phyloP scores from a whole-genome alignment of 1,140 invertebrate species.

The Bombus impatiens region DNA sequence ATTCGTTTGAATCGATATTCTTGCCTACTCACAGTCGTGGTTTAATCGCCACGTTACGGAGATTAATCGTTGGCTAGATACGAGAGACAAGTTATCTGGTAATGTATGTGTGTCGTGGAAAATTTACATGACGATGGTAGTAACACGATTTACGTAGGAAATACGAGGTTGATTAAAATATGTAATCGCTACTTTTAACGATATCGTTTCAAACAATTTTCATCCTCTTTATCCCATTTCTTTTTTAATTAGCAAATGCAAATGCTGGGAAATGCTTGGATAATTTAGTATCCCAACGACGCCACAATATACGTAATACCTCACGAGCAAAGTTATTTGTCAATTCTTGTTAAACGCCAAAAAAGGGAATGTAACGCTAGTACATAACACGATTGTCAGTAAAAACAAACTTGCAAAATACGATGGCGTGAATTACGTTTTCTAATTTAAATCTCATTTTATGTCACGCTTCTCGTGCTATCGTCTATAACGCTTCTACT shows the following conservation, averaged over 20 bases:
- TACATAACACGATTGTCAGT: not conserved
- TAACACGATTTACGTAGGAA: slow-evolving; percentile 11
- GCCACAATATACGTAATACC: not conserved
- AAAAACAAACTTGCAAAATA: not conserved
- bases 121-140: slow-evolving; percentile 29
- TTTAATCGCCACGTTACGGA: slow-evolving; percentile 40
- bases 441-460: slow-evolving; percentile 2
- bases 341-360: not conserved
- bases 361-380: not conserved
- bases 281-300: not conserved
- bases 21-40: slow-evolving; percentile 29
- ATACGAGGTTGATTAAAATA: not conserved
- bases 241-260: not conserved
- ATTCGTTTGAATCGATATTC: slow-evolving; percentile 53
- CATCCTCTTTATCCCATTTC: not conserved
- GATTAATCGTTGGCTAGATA: slow-evolving; percentile 48
- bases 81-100: slow-evolving; percentile 40
- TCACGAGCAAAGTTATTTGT: not conserved
- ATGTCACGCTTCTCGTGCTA: no score
- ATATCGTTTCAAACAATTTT: not conserved
- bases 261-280: no score
- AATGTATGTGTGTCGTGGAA: slow-evolving; percentile 21
- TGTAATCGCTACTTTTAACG: not conserved
- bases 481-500: not conserved
- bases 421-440: not conserved